A percentile compares a stretch with the other conserved stretches of the same genome.
Conservation (phyloP, 2,797 vertebrate genomes). For the Galagoides demidoff region DNA sequence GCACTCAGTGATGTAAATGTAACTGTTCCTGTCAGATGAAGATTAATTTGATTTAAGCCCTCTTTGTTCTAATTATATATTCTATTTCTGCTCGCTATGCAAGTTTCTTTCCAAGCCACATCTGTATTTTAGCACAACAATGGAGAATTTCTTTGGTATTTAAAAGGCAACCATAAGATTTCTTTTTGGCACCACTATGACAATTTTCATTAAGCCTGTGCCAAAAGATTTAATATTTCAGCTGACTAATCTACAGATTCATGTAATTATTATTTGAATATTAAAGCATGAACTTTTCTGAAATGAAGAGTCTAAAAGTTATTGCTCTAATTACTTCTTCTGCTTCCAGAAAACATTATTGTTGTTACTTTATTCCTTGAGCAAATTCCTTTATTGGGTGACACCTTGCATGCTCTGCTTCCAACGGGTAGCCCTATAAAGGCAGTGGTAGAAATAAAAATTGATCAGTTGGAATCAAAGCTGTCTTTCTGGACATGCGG, state of each 20-base stretch:
- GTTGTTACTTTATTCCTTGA: slow-evolving; percentile 75
- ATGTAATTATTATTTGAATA: slow-evolving; percentile 85
- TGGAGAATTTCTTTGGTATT: slow-evolving; percentile 83
- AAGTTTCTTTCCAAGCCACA: slow-evolving; percentile 88
- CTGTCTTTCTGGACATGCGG: background rate
- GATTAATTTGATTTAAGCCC: slow-evolving; percentile 93
- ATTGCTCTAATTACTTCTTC: slow-evolving; percentile 84
- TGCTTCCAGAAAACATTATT: slow-evolving; percentile 80
- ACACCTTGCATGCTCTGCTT: background rate
- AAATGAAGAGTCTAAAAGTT: slow-evolving; percentile 82
- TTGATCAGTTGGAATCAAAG: background rate
- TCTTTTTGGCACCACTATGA: slow-evolving; percentile 83
- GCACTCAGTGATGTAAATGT: slow-evolving; percentile 91
- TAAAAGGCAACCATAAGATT: slow-evolving; percentile 83
- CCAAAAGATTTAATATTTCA: slow-evolving; percentile 87
- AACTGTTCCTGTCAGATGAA: slow-evolving; percentile 92
- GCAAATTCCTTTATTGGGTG: slow-evolving; percentile 64
- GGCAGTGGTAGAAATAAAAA: slow-evolving; percentile 14
- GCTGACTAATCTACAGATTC: slow-evolving; percentile 84
- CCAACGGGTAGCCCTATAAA: background rate
- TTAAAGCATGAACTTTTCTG: slow-evolving; percentile 84
- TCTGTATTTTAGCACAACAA: slow-evolving; percentile 91
- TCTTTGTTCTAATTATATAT: slow-evolving; percentile 93
- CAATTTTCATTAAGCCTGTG: slow-evolving; percentile 70
- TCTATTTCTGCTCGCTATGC: slow-evolving; percentile 90